phyloP scores from a whole-genome alignment of 2,888 invertebrate genomes.

The Blastobasis lacticolella region DNA sequence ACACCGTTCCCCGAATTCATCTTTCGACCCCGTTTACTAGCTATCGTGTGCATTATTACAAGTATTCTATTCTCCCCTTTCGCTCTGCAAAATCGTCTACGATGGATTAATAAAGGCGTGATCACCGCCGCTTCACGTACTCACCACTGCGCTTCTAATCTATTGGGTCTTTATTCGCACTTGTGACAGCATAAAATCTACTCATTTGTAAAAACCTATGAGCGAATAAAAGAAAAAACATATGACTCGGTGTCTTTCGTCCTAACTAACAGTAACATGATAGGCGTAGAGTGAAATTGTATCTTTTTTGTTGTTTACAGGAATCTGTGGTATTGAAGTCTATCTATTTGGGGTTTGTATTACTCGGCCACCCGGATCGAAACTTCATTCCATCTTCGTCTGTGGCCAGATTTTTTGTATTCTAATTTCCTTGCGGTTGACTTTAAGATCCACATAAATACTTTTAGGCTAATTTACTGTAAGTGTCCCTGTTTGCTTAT shows the following conservation, averaged over 20 bases:
- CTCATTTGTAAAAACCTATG: slow-evolving; percentile 16
- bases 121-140: no score
- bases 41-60: no score
- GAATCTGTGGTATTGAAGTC: slow-evolving; percentile 47
- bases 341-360: slow-evolving; percentile 50
- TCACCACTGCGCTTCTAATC: no score
- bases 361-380: slow-evolving; percentile 40
- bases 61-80: no score
- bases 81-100: no score
- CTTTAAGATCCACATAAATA: slow-evolving; percentile 39
- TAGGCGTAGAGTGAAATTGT: slow-evolving; percentile 28
- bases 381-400: slow-evolving; percentile 42
- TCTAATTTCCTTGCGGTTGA: slow-evolving; percentile 32
- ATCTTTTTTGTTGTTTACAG: slow-evolving; percentile 53
- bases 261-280: no score
- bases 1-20: no score
- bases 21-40: no score
- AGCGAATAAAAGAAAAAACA: no score
- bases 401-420: slow-evolving; percentile 22
- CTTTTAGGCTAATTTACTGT: slow-evolving; percentile 50
- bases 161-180: no score
- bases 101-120: no score
- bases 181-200: slow-evolving; percentile 20
- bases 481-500: slow-evolving; percentile 48
- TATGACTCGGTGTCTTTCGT: no score